Conservation (phyloP, 1,140 invertebrate genomes). For the Diprion similis region DNA sequence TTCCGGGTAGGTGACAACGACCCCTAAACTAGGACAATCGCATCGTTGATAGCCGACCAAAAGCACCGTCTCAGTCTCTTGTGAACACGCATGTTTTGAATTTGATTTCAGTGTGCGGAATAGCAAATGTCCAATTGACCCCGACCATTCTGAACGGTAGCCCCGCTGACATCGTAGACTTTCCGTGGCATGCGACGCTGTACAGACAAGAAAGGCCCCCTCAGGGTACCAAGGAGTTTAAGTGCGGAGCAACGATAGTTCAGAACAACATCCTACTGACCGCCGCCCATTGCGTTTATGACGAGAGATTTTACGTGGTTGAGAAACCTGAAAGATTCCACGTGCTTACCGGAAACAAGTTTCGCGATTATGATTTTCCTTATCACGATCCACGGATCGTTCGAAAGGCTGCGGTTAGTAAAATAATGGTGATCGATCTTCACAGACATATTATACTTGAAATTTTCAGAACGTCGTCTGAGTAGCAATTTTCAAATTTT, state of each 20-base stretch:
- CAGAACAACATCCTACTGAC: constrained; percentile 48
- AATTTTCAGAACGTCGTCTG: no score
- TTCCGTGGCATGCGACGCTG: constrained; percentile 58
- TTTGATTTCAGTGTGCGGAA: constrained; percentile 49
- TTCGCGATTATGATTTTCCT: constrained; percentile 45
- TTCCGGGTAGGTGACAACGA: constrained; percentile 54
- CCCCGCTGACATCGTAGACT: constrained; percentile 41
- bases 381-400: constrained; percentile 37
- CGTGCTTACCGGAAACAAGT: constrained; percentile 49
- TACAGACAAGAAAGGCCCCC: constrained; percentile 31
- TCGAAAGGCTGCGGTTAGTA: constrained; percentile 37
- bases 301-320: constrained; percentile 31
- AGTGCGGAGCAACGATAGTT: constrained; percentile 55
- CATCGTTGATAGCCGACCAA: no score
- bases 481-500: no score
- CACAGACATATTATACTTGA: no score
- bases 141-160: constrained; percentile 47
- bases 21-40: no score
- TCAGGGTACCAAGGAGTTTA: constrained; percentile 38
- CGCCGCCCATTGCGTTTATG: constrained; percentile 56
- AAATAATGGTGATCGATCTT: no score
- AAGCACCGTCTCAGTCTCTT: no score
- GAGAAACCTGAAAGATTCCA: constrained; percentile 32
- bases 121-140: constrained; percentile 8
- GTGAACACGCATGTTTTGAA: no score